Conservation (phyloP, 2,888 invertebrate genomes). For the Pseudococcus jackbeardsleyi region DNA sequence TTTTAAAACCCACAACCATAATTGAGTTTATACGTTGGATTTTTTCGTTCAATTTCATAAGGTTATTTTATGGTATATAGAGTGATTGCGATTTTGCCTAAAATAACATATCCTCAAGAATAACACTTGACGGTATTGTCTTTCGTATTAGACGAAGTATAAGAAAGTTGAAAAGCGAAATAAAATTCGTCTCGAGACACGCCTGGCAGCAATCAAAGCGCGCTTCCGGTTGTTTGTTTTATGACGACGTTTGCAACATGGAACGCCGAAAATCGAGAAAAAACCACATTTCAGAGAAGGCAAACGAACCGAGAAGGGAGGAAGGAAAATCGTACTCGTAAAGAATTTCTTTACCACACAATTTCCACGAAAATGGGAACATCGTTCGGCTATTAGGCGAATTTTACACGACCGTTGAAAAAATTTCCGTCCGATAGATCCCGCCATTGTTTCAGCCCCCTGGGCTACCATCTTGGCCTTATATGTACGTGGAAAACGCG, state of each 20-base stretch:
- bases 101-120: constrained; percentile 38
- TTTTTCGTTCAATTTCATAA: neutral
- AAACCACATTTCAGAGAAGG: neutral
- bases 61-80: neutral
- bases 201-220: constrained; percentile 44
- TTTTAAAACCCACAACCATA: neutral
- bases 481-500: constrained; percentile 3
- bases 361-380: constrained; percentile 25
- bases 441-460: neutral
- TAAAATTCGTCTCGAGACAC: constrained; percentile 52
- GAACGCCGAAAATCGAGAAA: constrained; percentile 2
- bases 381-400: constrained; percentile 39
- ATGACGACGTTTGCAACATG: constrained; percentile 25
- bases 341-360: constrained; percentile 39
- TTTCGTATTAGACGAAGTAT: neutral
- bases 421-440: neutral
- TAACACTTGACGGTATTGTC: constrained; percentile 31
- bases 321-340: neutral
- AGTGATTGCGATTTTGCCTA: constrained; percentile 37
- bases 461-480: neutral
- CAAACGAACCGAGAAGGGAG: neutral
- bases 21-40: neutral
- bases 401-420: constrained; percentile 29
- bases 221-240: constrained; percentile 57
- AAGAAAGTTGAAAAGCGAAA: constrained; percentile 38